Evolutionary conservation across 2,888 invertebrate species (phyloP).

Genomic region (Drosophila mercatorum): DNA sequence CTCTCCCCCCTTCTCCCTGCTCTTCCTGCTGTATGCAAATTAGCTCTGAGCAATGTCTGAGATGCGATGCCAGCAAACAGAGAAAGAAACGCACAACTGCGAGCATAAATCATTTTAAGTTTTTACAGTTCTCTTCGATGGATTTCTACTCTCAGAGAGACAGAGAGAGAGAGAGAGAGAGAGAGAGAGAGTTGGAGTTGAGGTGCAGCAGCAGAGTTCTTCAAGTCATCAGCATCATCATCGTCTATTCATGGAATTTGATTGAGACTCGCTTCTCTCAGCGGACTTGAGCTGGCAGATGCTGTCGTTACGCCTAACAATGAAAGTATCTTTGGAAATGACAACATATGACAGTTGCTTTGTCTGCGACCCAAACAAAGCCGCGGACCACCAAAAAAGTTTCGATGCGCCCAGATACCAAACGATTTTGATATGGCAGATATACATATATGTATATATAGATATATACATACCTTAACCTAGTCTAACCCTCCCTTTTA

Average conservation of each 20-base stretch:
- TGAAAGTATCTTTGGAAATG: constrained; percentile 59
- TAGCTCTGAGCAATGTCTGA: constrained; percentile 54
- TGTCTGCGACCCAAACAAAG: constrained; percentile 50
- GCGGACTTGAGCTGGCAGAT: constrained; percentile 64
- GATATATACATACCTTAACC: neutral
- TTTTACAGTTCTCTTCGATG: constrained; percentile 5
- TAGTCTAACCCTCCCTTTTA: constrained; percentile 1
- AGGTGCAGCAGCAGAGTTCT: constrained; percentile 34
- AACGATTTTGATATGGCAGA: constrained; percentile 3
- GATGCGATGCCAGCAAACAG: constrained; percentile 17
- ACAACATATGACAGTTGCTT: constrained; percentile 69
- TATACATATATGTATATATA: neutral
- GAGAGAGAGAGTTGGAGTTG: neutral
- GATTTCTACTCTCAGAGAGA: neutral
- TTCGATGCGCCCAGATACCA: constrained; percentile 13
- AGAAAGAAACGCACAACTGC: constrained; percentile 28
- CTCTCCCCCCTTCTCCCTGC: neutral
- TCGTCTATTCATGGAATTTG: constrained; percentile 56
- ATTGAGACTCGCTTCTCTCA: constrained; percentile 47
- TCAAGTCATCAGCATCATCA: constrained; percentile 63
- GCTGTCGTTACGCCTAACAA: constrained; percentile 41
- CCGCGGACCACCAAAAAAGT: constrained; percentile 68
- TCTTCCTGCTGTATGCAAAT: constrained; percentile 67
- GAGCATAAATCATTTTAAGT: constrained; percentile 64
- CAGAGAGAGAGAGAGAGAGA: neutral